phyloP scores from a whole-genome alignment of 2,888 invertebrate genomes.

The Drosophila buzzatii region DNA sequence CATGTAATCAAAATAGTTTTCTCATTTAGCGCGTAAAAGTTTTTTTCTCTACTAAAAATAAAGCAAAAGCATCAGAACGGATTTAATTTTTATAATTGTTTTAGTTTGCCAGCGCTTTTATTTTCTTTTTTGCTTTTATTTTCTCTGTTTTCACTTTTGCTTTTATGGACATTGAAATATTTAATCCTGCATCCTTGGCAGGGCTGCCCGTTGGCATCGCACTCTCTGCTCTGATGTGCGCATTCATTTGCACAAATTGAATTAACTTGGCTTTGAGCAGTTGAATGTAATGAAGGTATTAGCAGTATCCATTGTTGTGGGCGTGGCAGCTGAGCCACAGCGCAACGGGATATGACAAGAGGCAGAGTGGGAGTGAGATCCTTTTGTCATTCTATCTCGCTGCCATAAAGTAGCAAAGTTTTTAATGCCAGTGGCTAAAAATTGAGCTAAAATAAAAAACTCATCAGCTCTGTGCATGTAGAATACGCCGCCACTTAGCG shows the following conservation, averaged over 20 bases:
- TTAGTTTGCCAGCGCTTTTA: conserved; percentile 14
- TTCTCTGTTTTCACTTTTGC: conserved; percentile 4
- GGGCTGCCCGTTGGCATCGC: neutral
- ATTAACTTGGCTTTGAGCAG: conserved; percentile 60
- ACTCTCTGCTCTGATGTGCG: conserved; percentile 30
- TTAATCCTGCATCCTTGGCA: conserved; percentile 20
- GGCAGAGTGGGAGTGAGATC: neutral
- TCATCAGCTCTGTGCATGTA: conserved; percentile 28
- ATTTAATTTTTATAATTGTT: conserved; percentile 13
- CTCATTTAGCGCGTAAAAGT: neutral
- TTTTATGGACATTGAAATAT: conserved; percentile 30
- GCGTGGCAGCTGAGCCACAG: conserved; percentile 46
- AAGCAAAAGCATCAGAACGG: neutral
- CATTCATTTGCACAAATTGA: conserved; percentile 72
- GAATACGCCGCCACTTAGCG: conserved; percentile 54
- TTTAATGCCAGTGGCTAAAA: conserved; percentile 63
- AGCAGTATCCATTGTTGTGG: conserved; percentile 26
- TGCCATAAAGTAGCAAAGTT: conserved; percentile 54
- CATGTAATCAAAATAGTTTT: conserved; percentile 9
- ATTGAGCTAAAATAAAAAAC: conserved; percentile 41
- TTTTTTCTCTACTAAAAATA: neutral
- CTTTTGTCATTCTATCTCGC: conserved; percentile 9
- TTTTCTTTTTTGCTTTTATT: neutral
- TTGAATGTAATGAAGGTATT: conserved; percentile 62
- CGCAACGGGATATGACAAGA: conserved; percentile 41